These are phyloP conservation scores for Burhinus bistriatus DNA, from an alignment of 2,113 vertebrate genomes.

Conservation along the genomic window DNA sequence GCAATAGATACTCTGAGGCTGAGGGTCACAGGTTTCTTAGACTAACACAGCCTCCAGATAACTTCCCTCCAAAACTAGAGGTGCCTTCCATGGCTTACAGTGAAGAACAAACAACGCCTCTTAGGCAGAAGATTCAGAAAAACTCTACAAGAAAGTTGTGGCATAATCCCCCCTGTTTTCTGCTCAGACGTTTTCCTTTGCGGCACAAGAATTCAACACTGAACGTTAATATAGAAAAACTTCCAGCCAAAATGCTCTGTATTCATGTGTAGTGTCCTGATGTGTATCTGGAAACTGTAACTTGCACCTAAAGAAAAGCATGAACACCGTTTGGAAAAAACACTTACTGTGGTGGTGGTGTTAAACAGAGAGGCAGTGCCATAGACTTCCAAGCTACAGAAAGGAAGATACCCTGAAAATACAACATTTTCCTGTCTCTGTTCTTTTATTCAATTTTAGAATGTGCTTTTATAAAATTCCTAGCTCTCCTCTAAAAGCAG, in stretches of 20 bases:
- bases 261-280: background rate
- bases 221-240: background rate
- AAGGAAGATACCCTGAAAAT: background rate
- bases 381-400: background rate
- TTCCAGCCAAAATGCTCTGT: background rate
- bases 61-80: background rate
- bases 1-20: background rate
- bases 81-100: background rate
- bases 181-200: background rate
- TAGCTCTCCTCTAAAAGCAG: background rate
- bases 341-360: background rate
- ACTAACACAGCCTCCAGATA: background rate
- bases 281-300: background rate
- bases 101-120: background rate
- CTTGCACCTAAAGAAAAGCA: background rate
- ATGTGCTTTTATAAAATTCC: background rate
- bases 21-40: background rate
- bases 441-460: background rate
- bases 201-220: background rate
- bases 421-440: background rate
- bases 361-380: background rate
- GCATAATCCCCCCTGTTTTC: background rate
- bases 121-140: background rate
- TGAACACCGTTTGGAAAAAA: background rate
- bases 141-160: background rate